A percentile compares a stretch with the other conserved stretches of the same genome.
Evolutionary conservation across 1,140 invertebrate species (phyloP).

Genomic region (Lethrus apterus): DNA sequence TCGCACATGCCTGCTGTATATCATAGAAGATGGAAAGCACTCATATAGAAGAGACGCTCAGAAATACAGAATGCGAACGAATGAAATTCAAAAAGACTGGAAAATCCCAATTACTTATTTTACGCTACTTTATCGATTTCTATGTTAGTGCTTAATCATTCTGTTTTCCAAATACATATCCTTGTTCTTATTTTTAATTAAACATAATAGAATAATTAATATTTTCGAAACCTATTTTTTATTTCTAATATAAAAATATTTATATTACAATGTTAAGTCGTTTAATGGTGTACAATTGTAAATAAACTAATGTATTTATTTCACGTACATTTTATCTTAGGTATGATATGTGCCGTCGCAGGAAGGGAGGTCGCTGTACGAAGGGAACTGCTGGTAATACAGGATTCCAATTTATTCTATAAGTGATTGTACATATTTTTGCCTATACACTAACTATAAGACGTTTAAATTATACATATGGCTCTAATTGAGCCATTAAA

Average conservation of each 20-base stretch:
- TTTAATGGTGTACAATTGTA: background rate
- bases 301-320: slow-evolving; percentile 10
- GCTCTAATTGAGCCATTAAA: slow-evolving; percentile 15
- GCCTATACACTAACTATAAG: slow-evolving; percentile 15
- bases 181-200: background rate
- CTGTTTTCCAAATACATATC: no score
- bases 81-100: no score
- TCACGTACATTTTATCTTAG: no score
- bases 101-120: no score
- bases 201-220: background rate
- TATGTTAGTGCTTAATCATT: no score
- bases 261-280: background rate
- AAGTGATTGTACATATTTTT: slow-evolving; percentile 15
- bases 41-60: no score
- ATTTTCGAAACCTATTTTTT: background rate
- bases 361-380: slow-evolving; percentile 90
- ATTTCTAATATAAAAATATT: background rate
- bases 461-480: no score
- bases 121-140: no score
- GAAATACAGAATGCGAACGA: no score
- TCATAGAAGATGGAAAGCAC: no score
- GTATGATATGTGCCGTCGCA: slow-evolving; percentile 92
- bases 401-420: slow-evolving; percentile 18
- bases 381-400: slow-evolving; percentile 88
- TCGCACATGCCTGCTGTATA: no score